Percentiles rank a stretch among this genome's conserved stretches.
phyloP scores from a whole-genome alignment of 2,888 invertebrate genomes.

The Herminia tarsipennalis region DNA sequence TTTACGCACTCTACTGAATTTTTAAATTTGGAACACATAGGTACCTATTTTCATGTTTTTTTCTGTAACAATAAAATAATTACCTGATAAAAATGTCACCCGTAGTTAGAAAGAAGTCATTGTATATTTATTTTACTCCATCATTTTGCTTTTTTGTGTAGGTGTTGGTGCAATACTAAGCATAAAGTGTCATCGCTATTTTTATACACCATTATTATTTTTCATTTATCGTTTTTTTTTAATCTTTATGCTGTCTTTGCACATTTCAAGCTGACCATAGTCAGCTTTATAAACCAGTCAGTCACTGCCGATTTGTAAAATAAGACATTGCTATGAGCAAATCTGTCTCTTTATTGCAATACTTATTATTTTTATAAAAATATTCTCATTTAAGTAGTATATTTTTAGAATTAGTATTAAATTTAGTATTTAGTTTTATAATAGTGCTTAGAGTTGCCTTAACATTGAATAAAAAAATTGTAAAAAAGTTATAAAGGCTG shows the following conservation, averaged over 20 bases:
- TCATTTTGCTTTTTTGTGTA: constrained; percentile 37
- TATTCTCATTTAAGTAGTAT: constrained; percentile 64
- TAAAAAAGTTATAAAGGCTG: constrained; percentile 2
- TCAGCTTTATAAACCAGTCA: constrained; percentile 70
- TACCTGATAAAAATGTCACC: no score
- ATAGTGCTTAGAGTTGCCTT: constrained; percentile 43
- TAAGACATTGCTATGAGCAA: constrained; percentile 71
- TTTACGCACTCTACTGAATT: no score
- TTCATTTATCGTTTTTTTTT: constrained; percentile 24
- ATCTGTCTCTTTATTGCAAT: constrained; percentile 62
- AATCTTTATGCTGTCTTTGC: constrained; percentile 55
- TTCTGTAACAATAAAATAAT: no score
- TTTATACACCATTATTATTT: constrained; percentile 11
- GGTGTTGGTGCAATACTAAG: constrained; percentile 66
- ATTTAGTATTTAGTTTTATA: constrained; percentile 16
- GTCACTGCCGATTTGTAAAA: constrained; percentile 73
- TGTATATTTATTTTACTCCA: constrained; percentile 26
- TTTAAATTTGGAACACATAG: no score
- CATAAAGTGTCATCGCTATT: constrained; percentile 48
- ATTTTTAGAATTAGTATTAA: constrained; percentile 36
- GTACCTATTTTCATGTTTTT: no score
- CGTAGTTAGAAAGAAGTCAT: no score
- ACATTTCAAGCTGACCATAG: constrained; percentile 43
- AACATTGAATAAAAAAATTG: constrained; percentile 25
- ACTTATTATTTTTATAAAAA: constrained; percentile 57